Evolutionary conservation across 2,797 vertebrate genomes (phyloP).

Genomic region (Pantherophis vulpinus): DNA sequence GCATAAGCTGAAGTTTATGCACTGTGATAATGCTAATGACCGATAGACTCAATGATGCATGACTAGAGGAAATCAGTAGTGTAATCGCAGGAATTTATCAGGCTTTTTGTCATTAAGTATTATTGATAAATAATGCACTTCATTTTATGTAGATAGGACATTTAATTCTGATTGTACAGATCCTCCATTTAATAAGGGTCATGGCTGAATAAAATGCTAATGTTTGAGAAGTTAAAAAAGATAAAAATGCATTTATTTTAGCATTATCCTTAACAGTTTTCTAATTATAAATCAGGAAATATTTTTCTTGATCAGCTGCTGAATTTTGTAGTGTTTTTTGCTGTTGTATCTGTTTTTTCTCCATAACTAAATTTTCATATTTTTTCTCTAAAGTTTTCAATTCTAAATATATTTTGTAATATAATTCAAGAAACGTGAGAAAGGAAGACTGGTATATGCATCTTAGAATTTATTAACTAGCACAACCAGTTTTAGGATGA

Average conservation of each 20-base stretch:
- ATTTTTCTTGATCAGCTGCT: conserved; percentile 57
- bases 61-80: conserved; percentile 72
- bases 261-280: conserved; percentile 26
- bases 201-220: conserved; percentile 71
- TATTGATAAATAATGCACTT: conserved; percentile 78
- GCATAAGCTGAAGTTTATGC: conserved; percentile 75
- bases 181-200: conserved; percentile 69
- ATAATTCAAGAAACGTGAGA: background rate
- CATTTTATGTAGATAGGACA: conserved; percentile 69
- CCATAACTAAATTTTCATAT: background rate
- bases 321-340: conserved; percentile 26
- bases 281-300: conserved; percentile 27
- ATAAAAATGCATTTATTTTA: conserved; percentile 65
- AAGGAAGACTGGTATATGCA: background rate
- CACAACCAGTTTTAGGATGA: background rate
- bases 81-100: conserved; percentile 73
- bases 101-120: conserved; percentile 76
- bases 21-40: conserved; percentile 76
- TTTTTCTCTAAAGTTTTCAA: background rate
- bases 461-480: background rate
- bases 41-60: conserved; percentile 70
- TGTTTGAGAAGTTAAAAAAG: conserved; percentile 71
- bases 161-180: conserved; percentile 73
- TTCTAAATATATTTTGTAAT: background rate
- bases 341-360: conserved; percentile 34